These are phyloP conservation scores for Drosophila cardini DNA, from an alignment of 1,140 invertebrate species.

Conservation along the genomic window DNA sequence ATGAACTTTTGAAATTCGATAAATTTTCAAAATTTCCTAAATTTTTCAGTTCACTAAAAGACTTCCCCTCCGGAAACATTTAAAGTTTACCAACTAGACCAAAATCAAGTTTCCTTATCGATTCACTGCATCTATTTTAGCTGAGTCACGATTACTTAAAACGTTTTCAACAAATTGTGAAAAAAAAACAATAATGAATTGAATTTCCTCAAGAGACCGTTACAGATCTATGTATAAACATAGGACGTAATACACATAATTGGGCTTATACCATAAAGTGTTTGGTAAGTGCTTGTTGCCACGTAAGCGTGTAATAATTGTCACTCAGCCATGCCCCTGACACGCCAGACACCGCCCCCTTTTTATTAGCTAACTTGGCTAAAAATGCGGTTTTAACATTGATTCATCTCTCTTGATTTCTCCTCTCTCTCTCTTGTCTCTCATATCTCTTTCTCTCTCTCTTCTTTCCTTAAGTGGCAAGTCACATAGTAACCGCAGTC, in stretches of 20 bases:
- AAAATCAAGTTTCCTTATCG: too few species aligned
- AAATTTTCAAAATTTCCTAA: too few species aligned
- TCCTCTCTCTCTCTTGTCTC: not conserved
- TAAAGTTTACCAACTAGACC: too few species aligned
- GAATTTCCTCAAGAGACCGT: too few species aligned
- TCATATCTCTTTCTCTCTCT: not conserved
- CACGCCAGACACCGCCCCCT: not conserved
- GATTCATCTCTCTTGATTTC: conserved; percentile 12
- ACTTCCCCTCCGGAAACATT: too few species aligned
- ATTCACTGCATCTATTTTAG: too few species aligned
- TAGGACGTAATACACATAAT: not conserved
- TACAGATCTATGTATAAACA: too few species aligned
- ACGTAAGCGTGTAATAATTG: conserved; percentile 28
- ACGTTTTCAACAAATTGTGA: too few species aligned
- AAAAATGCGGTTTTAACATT: conserved; percentile 59
- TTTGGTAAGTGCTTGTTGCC: conserved; percentile 7
- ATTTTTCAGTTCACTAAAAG: too few species aligned
- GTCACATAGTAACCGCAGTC: conserved; percentile 59
- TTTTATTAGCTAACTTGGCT: conserved; percentile 52
- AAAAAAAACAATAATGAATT: too few species aligned
- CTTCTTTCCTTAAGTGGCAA: not conserved
- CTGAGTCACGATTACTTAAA: too few species aligned
- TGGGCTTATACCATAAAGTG: not conserved
- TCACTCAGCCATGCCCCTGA: conserved; percentile 51
- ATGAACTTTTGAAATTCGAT: too few species aligned